phyloP scores from a whole-genome alignment of 2,797 vertebrate genomes.

The Coracias cyanogaster region DNA sequence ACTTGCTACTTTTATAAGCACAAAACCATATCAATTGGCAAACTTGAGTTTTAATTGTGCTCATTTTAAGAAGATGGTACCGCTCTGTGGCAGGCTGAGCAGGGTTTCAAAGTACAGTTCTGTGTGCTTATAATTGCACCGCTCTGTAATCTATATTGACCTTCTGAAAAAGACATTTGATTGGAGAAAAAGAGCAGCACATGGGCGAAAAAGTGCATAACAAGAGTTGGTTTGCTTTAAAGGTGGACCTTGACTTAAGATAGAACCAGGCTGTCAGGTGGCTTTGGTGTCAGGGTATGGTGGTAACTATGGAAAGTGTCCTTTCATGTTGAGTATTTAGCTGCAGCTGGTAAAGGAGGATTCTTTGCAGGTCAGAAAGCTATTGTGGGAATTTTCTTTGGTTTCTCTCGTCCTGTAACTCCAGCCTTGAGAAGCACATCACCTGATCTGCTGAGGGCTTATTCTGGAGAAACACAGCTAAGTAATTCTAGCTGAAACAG shows the following conservation, averaged over 20 bases:
- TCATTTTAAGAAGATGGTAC: slow-evolving; percentile 42
- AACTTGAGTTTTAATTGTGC: slow-evolving; percentile 28
- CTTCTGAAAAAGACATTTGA: slow-evolving; percentile 35
- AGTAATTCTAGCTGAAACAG: not conserved
- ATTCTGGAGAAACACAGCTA: not conserved
- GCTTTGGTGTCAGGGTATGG: not conserved
- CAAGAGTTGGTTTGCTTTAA: not conserved
- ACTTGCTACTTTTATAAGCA: not conserved
- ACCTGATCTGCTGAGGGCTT: not conserved
- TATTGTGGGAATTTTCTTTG: not conserved
- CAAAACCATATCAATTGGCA: slow-evolving; percentile 42
- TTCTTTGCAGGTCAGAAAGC: not conserved
- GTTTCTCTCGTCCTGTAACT: not conserved
- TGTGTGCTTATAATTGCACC: slow-evolving; percentile 34
- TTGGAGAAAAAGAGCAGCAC: not conserved
- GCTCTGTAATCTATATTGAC: slow-evolving; percentile 60
- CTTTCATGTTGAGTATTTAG: not conserved
- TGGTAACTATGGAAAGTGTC: not conserved
- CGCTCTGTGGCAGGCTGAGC: slow-evolving; percentile 42
- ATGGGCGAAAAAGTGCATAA: not conserved
- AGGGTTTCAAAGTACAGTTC: slow-evolving; percentile 59
- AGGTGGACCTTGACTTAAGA: slow-evolving; percentile 31
- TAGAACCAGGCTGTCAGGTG: not conserved
- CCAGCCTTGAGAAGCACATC: not conserved
- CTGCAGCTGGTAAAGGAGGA: not conserved